Base-by-base conservation (phyloP, 2,888 invertebrate species). In the Papilio gigon region DNA sequence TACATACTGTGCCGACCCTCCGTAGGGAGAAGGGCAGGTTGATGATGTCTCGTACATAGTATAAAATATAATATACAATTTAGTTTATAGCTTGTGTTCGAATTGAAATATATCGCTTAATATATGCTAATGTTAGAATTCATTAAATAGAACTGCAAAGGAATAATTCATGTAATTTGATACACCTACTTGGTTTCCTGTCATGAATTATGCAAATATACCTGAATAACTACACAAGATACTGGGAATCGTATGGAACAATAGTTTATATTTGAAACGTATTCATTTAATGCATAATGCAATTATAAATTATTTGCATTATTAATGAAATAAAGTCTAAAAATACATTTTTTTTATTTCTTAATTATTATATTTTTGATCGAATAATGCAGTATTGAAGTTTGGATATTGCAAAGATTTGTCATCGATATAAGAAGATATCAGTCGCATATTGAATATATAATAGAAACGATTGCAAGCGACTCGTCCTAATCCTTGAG, bases 161-260 rank as follows among this genome's bases (percentile, higher is more conserved):
- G 53, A 53, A 53, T 30, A 53, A 53, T 53, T 53, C 53, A 53
- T 53, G 53, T 30, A 27, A 53, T 53, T 53, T 53, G n/a, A 30
- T 30, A 53, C 30, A 30, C 53, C 27, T 53, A 27, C 53, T 30
- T 30, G 53, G 27, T 30, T 53, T 53, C 30, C 50, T 9, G 27
- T 27, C 25, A n/a, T 53, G n/a, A 53, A 53, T 30, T 30, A 50
- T 50, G 50, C 27, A 50, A 8, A 27, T 50, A 14, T 25, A 27
- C 27, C 11, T 25, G 14, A 50, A 50, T 50, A 50, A 50, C 50
- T 50, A 50, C 27, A 50, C n/a, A n/a, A 25, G 25, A 50, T 50
- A 25, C 50, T 25, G 25, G 25, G 6, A 50, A 50, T 50, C 14
- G 27, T 27, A 50, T 50, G 27, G 5, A 14, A 27, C 25, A 27